Evolutionary conservation across 37 sponge, comb jelly and placozoan genomes (phyloP), one percentile per base, ranked within the genome.

Genomic region (Oscarella lobularis): DNA sequence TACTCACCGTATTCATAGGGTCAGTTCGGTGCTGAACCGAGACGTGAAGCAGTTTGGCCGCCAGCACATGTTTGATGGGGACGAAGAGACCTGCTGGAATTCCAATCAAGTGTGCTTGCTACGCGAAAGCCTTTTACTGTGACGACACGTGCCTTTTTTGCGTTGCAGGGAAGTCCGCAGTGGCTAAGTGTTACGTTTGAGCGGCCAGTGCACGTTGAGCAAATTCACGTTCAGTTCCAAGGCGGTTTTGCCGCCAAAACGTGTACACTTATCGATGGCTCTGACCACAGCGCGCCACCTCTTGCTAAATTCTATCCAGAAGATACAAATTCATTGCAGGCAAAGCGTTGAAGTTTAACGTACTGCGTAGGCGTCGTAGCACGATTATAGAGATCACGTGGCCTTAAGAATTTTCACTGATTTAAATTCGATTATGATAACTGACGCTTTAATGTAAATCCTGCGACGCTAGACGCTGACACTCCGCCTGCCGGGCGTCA

Each of bases 71-170:
- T 90, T 93, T 84, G 98, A 97, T 73, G 89, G 89, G 33, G 30
- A 84, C 27, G 87, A 90, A 31, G 98, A 97, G 5, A 93, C 98
- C 37, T 89, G 91, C 67, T 97, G 98, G 98, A 97, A 93, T 67
- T 92, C 94, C 31, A 6, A n/a, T 69, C 72, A 69, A 9, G 5
- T 31, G 3, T 4, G 38, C 75, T 4, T 35, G 36, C 72, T 30
- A 38, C 32, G 29, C 1, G 35, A 34, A n/a, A 34, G 76, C 41
- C 1, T 76, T 34, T 76, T 65, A 66, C 54, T 76, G 77, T 76
- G 33, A 66, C 38, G 40, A 38, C 32, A 37, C 32, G 66, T 48
- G 60, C 20, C 20, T 48, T 9, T 48, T 48, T 48, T n/a, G n/a
- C n/a, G n/a, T n/a, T n/a, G n/a, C n/a, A 89, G 90, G 92, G 95